Evolutionary conservation across 2,113 vertebrate species (phyloP).

Genomic region (Varanus salvator): DNA sequence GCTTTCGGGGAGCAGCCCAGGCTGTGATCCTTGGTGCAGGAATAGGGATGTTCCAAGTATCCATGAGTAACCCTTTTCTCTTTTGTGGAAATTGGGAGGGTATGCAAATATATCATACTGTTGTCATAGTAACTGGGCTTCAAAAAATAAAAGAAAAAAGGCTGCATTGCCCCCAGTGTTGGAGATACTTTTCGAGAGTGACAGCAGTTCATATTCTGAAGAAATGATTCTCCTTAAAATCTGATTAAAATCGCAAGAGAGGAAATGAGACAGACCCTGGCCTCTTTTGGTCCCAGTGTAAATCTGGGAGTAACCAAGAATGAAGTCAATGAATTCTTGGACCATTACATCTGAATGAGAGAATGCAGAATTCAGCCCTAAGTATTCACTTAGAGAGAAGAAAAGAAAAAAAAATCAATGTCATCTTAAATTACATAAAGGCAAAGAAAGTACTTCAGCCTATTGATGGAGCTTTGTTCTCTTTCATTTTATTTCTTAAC

Average conservation of each 20-base stretch:
- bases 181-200: conserved; percentile 1
- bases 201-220: neutral
- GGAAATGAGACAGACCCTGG: neutral
- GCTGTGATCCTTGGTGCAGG: neutral
- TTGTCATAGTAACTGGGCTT: conserved; percentile 20
- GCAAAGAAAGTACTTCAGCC: conserved; percentile 2
- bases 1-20: neutral
- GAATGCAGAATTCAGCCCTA: neutral
- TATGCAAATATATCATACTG: conserved; percentile 9
- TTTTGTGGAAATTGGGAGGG: conserved; percentile 5
- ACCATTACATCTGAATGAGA: neutral
- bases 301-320: neutral
- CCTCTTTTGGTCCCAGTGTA: neutral
- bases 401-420: neutral
- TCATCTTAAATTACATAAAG: conserved; percentile 22
- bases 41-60: neutral
- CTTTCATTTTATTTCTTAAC: conserved; percentile 3
- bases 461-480: neutral
- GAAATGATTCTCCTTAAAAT: neutral
- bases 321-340: neutral
- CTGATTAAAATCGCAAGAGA: neutral
- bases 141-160: neutral
- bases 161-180: conserved; percentile 1
- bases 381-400: neutral
- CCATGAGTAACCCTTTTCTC: neutral